Conservation (phyloP, 1,140 invertebrate species). For the Nasonia giraulti region DNA sequence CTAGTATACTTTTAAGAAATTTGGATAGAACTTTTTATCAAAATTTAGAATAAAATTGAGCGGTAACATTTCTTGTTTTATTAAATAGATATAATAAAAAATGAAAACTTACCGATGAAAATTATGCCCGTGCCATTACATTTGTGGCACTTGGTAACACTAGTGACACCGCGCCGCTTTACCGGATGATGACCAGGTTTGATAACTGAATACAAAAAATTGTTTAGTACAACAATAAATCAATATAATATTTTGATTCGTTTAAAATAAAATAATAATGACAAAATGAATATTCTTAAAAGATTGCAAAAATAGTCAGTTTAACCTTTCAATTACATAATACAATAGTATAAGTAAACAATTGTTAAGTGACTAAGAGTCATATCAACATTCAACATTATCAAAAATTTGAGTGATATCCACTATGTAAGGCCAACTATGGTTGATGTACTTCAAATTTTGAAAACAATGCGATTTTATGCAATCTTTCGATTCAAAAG, state of each 20-base stretch:
- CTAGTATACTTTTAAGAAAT: neutral
- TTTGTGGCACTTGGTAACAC: conserved; percentile 89
- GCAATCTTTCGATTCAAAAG: neutral
- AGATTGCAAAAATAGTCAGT: conserved; percentile 1
- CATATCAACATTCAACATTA: neutral
- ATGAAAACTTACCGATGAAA: conserved; percentile 78
- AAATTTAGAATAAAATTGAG: neutral
- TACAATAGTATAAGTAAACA: neutral
- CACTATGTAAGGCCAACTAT: neutral
- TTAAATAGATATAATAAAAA: conserved; percentile 42
- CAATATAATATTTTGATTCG: neutral
- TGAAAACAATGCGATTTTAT: neutral
- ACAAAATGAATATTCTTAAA: neutral
- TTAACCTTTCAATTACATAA: neutral
- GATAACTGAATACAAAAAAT: conserved; percentile 65
- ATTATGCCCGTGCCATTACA: conserved; percentile 91
- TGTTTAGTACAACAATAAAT: conserved; percentile 24
- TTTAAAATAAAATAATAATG: neutral
- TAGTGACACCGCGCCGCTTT: conserved; percentile 86
- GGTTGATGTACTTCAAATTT: neutral
- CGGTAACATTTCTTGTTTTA: conserved; percentile 48
- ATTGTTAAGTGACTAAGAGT: too few relatives aligned
- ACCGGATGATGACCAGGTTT: conserved; percentile 85
- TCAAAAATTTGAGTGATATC: neutral
- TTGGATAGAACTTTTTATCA: neutral